phyloP scores from a whole-genome alignment of 2,888 invertebrate species.

The Sphaerophoria taeniata region DNA sequence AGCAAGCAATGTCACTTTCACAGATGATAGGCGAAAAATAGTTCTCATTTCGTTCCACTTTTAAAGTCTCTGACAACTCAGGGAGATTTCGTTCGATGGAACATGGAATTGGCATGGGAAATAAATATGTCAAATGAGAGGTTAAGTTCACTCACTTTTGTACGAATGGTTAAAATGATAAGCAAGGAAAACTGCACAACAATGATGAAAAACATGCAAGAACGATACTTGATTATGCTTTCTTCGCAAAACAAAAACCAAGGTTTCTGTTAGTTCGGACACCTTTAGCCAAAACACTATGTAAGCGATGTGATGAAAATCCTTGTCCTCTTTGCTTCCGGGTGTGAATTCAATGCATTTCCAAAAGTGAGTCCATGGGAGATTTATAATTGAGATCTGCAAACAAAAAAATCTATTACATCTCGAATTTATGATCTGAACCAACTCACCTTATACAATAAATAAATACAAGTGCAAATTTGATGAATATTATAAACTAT shows the following conservation, averaged over 20 bases:
- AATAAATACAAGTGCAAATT: slow-evolving; percentile 83
- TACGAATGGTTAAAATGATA: slow-evolving; percentile 82
- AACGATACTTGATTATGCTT: slow-evolving; percentile 88
- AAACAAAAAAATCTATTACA: background rate
- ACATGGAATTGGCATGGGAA: too few species aligned
- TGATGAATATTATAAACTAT: slow-evolving; percentile 92
- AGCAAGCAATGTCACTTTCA: too few species aligned
- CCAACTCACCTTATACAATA: slow-evolving; percentile 76
- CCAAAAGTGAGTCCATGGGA: slow-evolving; percentile 75
- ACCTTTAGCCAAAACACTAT: slow-evolving; percentile 87
- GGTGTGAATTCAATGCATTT: slow-evolving; percentile 74
- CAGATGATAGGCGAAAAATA: too few species aligned
- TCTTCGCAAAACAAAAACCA: slow-evolving; percentile 89
- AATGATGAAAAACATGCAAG: slow-evolving; percentile 90
- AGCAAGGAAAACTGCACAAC: slow-evolving; percentile 85
- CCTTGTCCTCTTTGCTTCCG: slow-evolving; percentile 59
- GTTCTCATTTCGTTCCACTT: too few species aligned
- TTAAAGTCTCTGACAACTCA: too few species aligned
- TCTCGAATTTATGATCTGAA: background rate
- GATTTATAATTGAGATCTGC: slow-evolving; percentile 76
- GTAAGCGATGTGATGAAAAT: slow-evolving; percentile 83
- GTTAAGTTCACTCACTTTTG: too few species aligned
- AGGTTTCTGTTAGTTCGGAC: slow-evolving; percentile 87
- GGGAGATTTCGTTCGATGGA: too few species aligned
- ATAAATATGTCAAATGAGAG: too few species aligned